Evolutionary conservation across 1,140 invertebrate genomes (phyloP).

Genomic region (Atta texana): DNA sequence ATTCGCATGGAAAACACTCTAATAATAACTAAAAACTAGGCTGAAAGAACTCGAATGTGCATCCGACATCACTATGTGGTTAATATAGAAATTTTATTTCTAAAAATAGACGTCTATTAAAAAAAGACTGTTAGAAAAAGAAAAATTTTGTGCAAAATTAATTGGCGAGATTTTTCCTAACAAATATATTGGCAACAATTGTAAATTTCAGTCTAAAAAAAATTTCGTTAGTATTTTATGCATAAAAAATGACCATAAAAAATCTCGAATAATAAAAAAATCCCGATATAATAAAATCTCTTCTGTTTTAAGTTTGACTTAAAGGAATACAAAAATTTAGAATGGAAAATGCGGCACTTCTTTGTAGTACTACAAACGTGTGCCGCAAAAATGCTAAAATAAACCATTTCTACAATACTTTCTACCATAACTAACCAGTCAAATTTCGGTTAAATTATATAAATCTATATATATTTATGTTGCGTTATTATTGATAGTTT

Average conservation of each 20-base stretch:
- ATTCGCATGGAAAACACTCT: conserved; percentile 76
- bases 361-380: conserved; percentile 71
- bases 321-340: too few relatives aligned
- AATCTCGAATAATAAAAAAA: conserved; percentile 73
- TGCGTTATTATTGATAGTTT: conserved; percentile 78
- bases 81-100: not conserved
- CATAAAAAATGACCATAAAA: conserved; percentile 84
- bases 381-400: conserved; percentile 71
- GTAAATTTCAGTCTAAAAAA: conserved; percentile 81
- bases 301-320: too few relatives aligned
- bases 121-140: not conserved
- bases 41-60: not conserved
- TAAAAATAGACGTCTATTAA: not conserved
- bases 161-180: conserved; percentile 17
- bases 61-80: not conserved
- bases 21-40: conserved; percentile 84
- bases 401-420: conserved; percentile 76
- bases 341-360: conserved; percentile 31
- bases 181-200: not conserved
- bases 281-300: conserved; percentile 59
- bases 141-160: not conserved
- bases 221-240: conserved; percentile 78
- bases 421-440: conserved; percentile 12
- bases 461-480: conserved; percentile 74
- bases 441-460: not conserved